phyloP scores from a whole-genome alignment of 2,888 invertebrate genomes.

The Metacarcinus magister region DNA sequence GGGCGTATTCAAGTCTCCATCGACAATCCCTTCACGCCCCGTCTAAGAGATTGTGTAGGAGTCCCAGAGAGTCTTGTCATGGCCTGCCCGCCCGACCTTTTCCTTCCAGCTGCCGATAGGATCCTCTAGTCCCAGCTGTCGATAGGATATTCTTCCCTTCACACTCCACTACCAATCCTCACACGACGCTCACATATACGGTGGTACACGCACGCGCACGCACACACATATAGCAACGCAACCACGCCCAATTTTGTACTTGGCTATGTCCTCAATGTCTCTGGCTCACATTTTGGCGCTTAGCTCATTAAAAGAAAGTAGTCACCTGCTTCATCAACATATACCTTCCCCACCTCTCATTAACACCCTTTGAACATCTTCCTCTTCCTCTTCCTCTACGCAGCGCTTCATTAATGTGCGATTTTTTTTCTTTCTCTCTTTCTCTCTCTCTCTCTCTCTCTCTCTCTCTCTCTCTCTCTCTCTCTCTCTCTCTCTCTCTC shows the following conservation, averaged over 20 bases:
- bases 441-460: too few species aligned
- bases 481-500: constrained; percentile 26
- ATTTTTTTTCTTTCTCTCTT: not conserved
- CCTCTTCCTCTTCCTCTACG: not conserved
- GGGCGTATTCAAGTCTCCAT: not conserved
- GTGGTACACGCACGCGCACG: too few species aligned
- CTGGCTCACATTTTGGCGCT: not conserved
- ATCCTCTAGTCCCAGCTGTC: too few species aligned
- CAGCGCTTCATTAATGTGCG: not conserved
- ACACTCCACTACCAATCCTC: too few species aligned
- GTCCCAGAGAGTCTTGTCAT: not conserved
- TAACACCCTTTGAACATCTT: not conserved
- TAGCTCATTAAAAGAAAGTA: not conserved
- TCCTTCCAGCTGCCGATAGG: not conserved
- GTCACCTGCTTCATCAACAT: not conserved
- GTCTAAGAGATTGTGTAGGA: not conserved
- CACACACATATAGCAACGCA: too few species aligned
- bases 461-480: constrained; percentile 16
- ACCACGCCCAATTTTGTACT: too few species aligned
- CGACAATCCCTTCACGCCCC: not conserved
- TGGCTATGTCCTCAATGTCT: not conserved
- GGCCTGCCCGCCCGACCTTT: not conserved
- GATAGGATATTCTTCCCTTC: too few species aligned
- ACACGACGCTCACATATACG: too few species aligned
- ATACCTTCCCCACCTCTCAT: not conserved